Percentiles rank a stretch among this genome's conserved stretches.
Evolutionary conservation across 2,113 vertebrate genomes (phyloP).

Genomic region (Athene noctua): DNA sequence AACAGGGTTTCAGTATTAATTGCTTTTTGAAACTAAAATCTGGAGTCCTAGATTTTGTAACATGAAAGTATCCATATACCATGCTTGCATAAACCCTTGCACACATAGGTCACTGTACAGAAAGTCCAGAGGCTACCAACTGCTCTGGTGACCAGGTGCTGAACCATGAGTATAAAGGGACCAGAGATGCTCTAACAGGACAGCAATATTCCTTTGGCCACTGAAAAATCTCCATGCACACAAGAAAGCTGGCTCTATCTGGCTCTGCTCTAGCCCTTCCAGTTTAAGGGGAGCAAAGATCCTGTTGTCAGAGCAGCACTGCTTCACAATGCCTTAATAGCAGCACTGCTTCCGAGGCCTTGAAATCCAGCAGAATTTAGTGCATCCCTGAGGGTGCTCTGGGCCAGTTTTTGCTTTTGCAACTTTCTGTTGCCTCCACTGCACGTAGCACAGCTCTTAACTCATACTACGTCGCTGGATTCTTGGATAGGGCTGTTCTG

Average conservation of each 20-base stretch:
- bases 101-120: not conserved
- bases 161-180: not conserved
- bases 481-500: not conserved
- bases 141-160: not conserved
- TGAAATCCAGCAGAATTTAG: not conserved
- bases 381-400: not conserved
- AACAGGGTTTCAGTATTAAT: not conserved
- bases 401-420: not conserved
- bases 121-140: not conserved
- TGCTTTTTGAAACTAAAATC: not conserved
- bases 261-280: not conserved
- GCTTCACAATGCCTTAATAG: not conserved
- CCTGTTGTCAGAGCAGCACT: not conserved
- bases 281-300: not conserved
- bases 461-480: not conserved
- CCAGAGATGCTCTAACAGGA: not conserved
- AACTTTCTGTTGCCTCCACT: not conserved
- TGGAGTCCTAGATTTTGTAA: not conserved
- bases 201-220: not conserved
- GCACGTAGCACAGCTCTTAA: not conserved
- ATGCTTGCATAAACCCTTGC: not conserved
- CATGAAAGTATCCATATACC: not conserved
- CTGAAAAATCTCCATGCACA: not conserved
- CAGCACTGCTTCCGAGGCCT: not conserved
- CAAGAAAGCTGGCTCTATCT: not conserved